Conservation (phyloP, 2,888 invertebrate species). For the Napeogenes sylphis region DNA sequence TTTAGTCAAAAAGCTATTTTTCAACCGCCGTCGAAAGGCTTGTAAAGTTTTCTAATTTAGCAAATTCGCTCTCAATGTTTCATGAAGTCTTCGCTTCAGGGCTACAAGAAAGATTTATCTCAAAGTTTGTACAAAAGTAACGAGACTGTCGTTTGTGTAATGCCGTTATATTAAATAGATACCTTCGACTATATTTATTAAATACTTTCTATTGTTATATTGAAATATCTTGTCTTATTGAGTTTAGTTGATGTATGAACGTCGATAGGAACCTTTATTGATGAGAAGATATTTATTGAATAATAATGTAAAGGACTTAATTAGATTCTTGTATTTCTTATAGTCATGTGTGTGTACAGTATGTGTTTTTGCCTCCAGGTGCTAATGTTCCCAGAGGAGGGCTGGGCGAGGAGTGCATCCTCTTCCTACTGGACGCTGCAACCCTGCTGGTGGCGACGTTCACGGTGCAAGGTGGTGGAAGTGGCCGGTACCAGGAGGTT, state of each 20-base stretch:
- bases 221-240: too few species aligned
- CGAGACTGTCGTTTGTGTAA: slow-evolving; percentile 18
- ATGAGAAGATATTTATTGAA: too few species aligned
- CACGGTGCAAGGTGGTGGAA: slow-evolving; percentile 90
- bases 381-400: slow-evolving; percentile 90
- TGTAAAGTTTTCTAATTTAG: slow-evolving; percentile 75
- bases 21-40: slow-evolving; percentile 69
- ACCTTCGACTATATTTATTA: not conserved
- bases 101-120: slow-evolving; percentile 46
- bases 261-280: too few species aligned
- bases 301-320: too few species aligned
- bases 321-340: too few species aligned
- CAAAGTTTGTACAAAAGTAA: not conserved
- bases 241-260: too few species aligned
- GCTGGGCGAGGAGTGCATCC: slow-evolving; percentile 91
- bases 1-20: slow-evolving; percentile 76
- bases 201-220: slow-evolving; percentile 1
- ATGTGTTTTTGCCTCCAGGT: slow-evolving; percentile 73
- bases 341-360: too few species aligned
- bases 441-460: slow-evolving; percentile 91
- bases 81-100: slow-evolving; percentile 46
- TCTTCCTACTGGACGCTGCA: slow-evolving; percentile 92
- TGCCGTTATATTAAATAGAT: slow-evolving; percentile 17
- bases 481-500: slow-evolving; percentile 87
- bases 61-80: slow-evolving; percentile 65